Evolutionary conservation across 2,797 vertebrate genomes (phyloP).

Genomic region (Manis crassicaudata): DNA sequence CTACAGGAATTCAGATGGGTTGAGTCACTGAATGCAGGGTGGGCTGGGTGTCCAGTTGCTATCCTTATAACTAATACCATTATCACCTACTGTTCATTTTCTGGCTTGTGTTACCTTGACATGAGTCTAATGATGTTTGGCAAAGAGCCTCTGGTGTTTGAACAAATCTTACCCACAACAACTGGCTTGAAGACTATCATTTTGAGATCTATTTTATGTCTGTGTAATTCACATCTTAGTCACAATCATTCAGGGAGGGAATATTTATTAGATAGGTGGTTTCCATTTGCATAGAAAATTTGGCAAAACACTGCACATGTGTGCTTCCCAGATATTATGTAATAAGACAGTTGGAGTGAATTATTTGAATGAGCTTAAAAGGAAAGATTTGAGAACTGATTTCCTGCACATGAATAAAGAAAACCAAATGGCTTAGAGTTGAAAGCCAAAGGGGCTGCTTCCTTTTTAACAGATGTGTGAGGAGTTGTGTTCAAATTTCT

Average conservation of each 20-base stretch:
- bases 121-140: background rate
- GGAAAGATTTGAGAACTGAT: background rate
- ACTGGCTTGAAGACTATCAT: background rate
- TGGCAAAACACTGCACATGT: background rate
- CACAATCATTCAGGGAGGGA: constrained; percentile 26
- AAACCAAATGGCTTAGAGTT: background rate
- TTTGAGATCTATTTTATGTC: constrained; percentile 16
- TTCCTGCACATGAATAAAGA: background rate
- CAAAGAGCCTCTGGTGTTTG: background rate
- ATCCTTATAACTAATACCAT: background rate
- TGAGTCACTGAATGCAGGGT: background rate
- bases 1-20: background rate
- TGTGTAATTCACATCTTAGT: constrained; percentile 1
- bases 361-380: constrained; percentile 2
- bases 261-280: background rate
- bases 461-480: background rate
- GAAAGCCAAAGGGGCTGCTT: background rate
- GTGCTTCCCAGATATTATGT: background rate
- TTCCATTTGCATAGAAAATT: background rate
- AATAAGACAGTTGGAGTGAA: background rate
- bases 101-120: background rate
- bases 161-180: background rate
- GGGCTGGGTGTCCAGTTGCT: background rate
- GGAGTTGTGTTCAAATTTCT: background rate
- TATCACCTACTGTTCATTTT: background rate